Evolutionary conservation across 2,113 vertebrate species (phyloP).

Genomic region (Parus major): DNA sequence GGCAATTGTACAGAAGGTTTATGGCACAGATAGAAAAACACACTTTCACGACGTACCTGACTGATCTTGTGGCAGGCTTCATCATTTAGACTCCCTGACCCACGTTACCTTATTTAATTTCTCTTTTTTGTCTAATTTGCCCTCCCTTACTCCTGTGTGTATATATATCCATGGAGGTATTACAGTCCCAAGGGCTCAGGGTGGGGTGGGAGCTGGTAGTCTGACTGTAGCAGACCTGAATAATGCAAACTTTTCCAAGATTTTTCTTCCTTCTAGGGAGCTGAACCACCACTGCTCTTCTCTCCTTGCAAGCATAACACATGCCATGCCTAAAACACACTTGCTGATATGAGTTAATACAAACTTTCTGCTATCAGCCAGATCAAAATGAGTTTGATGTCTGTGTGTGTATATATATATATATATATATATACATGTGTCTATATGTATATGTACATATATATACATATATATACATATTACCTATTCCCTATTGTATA

Average conservation of each 20-base stretch:
- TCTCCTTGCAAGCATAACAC: neutral
- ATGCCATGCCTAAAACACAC: slow-evolving; percentile 55
- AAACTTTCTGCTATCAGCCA: slow-evolving; percentile 7
- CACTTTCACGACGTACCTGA: neutral
- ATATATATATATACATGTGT: neutral
- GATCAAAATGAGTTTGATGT: slow-evolving; percentile 34
- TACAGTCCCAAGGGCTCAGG: neutral
- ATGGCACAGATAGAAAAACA: neutral
- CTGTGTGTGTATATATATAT: neutral
- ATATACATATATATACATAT: neutral
- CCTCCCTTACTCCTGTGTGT: neutral
- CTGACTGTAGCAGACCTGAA: neutral
- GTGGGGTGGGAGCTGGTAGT: neutral
- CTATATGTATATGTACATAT: slow-evolving; percentile 37
- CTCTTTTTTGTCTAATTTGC: neutral
- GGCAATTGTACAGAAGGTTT: neutral
- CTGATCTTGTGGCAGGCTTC: neutral
- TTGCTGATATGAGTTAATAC: neutral
- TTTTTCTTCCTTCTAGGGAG: neutral
- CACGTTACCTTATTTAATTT: neutral
- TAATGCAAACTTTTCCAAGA: neutral
- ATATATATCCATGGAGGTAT: neutral
- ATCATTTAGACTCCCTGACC: neutral
- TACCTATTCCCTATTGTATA: slow-evolving; percentile 59
- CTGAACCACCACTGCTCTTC: neutral